Percentiles rank a stretch among this genome's conserved stretches.
Conservation (phyloP, 2,888 invertebrate species). For the Ichneumon xanthorius region DNA sequence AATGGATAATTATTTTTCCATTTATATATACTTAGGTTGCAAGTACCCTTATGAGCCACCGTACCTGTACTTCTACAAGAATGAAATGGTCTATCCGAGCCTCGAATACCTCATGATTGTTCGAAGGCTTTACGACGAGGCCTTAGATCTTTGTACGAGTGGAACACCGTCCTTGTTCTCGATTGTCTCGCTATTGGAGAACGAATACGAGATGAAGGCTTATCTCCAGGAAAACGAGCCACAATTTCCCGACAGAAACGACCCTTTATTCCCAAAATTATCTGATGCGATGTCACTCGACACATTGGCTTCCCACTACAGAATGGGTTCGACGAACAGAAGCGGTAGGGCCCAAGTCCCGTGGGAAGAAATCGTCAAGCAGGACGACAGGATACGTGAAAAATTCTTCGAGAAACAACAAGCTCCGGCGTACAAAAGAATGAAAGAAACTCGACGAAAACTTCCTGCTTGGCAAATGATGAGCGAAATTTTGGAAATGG, state of each 20-base stretch:
- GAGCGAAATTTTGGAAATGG: slow-evolving; percentile 89
- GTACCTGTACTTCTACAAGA: slow-evolving; percentile 87
- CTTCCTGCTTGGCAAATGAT: slow-evolving; percentile 91
- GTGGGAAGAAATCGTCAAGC: slow-evolving; percentile 86
- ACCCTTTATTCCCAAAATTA: slow-evolving; percentile 82
- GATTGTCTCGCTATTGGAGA: slow-evolving; percentile 89
- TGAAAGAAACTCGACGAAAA: slow-evolving; percentile 88
- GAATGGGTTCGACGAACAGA: slow-evolving; percentile 87
- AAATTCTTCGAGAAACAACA: slow-evolving; percentile 88
- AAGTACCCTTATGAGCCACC: slow-evolving; percentile 92
- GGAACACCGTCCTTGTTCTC: slow-evolving; percentile 91
- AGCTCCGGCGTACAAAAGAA: slow-evolving; percentile 88
- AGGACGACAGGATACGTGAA: slow-evolving; percentile 88
- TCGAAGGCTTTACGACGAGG: slow-evolving; percentile 89
- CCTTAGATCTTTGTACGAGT: slow-evolving; percentile 87
- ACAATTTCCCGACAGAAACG: slow-evolving; percentile 87
- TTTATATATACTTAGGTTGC: slow-evolving; percentile 80
- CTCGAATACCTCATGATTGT: slow-evolving; percentile 89
- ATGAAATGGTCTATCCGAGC: slow-evolving; percentile 87
- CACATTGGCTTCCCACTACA: slow-evolving; percentile 88
- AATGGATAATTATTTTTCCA: slow-evolving; percentile 47
- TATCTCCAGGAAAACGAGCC: slow-evolving; percentile 87
- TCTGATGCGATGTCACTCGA: slow-evolving; percentile 75
- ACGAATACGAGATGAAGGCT: slow-evolving; percentile 88
- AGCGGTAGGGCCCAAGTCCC: slow-evolving; percentile 84